Evolutionary conservation across 1,140 invertebrate genomes (phyloP), one percentile per base, ranked within the genome.

Genomic region (Hylyphantes graminicola): DNA sequence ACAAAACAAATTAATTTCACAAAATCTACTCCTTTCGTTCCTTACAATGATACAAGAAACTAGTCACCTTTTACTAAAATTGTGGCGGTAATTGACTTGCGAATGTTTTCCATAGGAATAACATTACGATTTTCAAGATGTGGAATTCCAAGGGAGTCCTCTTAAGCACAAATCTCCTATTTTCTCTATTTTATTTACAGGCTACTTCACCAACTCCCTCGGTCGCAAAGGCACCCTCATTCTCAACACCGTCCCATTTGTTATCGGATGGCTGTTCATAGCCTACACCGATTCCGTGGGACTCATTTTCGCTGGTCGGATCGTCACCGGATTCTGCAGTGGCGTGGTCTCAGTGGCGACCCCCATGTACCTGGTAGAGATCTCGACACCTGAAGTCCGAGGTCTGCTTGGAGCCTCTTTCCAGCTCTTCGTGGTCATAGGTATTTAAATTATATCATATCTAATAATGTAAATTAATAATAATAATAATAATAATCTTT

Each of bases 291-390:
- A 90, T 13, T 91, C 90, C 15, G 90, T 92, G 75, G 80, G 87
- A 0, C 89, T 91, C 10, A 89, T 95, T 35, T 93, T 93, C 87
- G 87, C 92, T 12, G 93, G 93, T 0, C 90, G 94, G 68, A 91
- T 94, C 67, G 88, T 94, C 0, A 92, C 92, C 50, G 94, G 94
- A 6, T 87, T 93, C 59, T 92, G 91, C 57, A 91, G 91, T 83
- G 93, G 93, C 9, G 90, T 93, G 63, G 90, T 91, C 0, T 90
- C 92, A 8, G 92, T 93, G 6, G 90, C 91, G 13, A 90, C 90
- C 10, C 93, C 94, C 4, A 94, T 97, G 81, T 97, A 97, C 90
- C 93, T 97, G 86, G 95, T 94, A 74, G 96, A 98, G 91, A 96
- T 96, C 87, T 94, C 96, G n/a, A 93, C 95, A 61, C 94, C 95